Evolutionary conservation across 2,113 vertebrate species (phyloP).

Genomic region (Nanorana parkeri): DNA sequence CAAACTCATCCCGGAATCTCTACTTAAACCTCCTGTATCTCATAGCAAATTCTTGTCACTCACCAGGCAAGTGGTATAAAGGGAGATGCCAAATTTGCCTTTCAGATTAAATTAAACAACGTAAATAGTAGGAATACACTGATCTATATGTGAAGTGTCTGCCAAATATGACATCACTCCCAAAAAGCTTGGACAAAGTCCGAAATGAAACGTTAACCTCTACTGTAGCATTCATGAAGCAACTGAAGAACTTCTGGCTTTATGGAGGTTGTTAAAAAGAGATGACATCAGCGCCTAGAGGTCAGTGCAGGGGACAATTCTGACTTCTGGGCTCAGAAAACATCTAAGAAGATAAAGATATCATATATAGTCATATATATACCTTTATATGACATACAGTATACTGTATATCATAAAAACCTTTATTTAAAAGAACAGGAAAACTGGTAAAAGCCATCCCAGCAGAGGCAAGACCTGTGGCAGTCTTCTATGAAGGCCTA

Average conservation of each 20-base stretch:
- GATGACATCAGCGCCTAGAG: neutral
- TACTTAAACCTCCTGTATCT: conserved; percentile 29
- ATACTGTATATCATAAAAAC: too few relatives aligned
- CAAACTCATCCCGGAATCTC: conserved; percentile 43
- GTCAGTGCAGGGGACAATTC: too few relatives aligned
- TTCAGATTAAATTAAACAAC: conserved; percentile 45
- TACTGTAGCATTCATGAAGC: neutral
- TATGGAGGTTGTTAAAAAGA: neutral
- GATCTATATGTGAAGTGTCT: conserved; percentile 30
- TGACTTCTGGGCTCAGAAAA: too few relatives aligned
- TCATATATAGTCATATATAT: too few relatives aligned
- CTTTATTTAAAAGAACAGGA: too few relatives aligned
- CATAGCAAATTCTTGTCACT: conserved; percentile 45
- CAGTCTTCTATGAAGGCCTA: too few relatives aligned
- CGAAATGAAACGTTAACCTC: conserved; percentile 36
- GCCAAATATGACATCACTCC: conserved; percentile 42
- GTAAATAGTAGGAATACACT: conserved; percentile 45
- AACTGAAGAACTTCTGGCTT: neutral
- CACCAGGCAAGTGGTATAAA: conserved; percentile 25
- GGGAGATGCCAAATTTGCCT: conserved; percentile 34
- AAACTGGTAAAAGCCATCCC: too few relatives aligned
- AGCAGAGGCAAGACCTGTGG: too few relatives aligned
- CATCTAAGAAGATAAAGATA: too few relatives aligned
- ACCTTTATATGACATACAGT: too few relatives aligned
- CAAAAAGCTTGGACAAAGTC: conserved; percentile 23